Conservation (phyloP, 2,888 invertebrate genomes). For the Xestia sexstrigata region DNA sequence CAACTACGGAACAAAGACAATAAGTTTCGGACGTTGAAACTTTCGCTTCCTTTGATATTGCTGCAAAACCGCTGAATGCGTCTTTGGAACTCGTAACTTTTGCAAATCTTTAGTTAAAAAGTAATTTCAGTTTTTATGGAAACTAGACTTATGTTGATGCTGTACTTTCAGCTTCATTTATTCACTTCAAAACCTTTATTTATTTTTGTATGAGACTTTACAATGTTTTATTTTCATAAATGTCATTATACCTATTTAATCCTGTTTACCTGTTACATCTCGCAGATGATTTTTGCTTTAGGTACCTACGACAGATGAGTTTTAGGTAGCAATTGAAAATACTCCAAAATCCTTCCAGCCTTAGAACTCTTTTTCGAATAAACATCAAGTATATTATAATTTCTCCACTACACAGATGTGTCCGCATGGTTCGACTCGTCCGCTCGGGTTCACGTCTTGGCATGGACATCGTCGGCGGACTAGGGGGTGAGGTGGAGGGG, state of each 20-base stretch:
- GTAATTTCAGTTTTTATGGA: constrained; percentile 25
- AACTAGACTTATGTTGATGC: neutral
- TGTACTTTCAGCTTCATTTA: neutral
- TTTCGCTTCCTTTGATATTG: constrained; percentile 54
- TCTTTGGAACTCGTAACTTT: constrained; percentile 63
- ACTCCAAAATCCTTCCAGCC: neutral
- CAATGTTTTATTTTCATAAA: neutral
- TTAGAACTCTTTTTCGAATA: neutral
- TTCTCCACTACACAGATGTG: constrained; percentile 76
- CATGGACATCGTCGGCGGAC: constrained; percentile 89
- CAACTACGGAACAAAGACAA: constrained; percentile 55
- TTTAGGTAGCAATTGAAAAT: neutral
- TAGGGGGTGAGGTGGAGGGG: constrained; percentile 84
- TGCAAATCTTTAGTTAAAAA: constrained; percentile 45
- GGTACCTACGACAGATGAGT: neutral
- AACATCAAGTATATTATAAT: neutral
- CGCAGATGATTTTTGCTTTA: neutral
- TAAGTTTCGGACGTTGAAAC: constrained; percentile 62
- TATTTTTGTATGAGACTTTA: neutral
- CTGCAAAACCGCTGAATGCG: constrained; percentile 59
- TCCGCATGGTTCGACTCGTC: constrained; percentile 87
- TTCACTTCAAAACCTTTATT: neutral
- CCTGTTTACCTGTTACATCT: neutral
- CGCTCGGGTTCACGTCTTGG: constrained; percentile 88
- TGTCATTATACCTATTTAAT: no score